Conservation (phyloP, 2,888 invertebrate genomes). For the Leuctra nigra region DNA sequence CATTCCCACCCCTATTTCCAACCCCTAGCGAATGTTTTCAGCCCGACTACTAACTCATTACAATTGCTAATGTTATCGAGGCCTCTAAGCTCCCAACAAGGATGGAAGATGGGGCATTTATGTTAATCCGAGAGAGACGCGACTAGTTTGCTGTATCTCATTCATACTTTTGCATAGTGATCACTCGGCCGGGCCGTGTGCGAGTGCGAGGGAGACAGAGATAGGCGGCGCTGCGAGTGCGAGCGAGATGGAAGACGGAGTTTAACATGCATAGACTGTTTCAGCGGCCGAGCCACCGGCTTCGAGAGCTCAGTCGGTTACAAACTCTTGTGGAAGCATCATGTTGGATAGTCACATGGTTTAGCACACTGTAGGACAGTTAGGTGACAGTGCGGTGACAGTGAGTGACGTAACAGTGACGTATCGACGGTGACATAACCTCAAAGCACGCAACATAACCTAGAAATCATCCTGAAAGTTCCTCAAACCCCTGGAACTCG, state of each 20-base stretch:
- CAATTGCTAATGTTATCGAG: constrained; percentile 28
- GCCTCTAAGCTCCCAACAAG: not conserved
- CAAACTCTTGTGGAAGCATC: not conserved
- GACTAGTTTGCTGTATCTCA: constrained; percentile 41
- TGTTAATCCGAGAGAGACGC: constrained; percentile 24
- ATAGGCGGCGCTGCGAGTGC: not conserved
- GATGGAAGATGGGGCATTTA: constrained; percentile 4
- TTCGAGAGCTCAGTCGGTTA: not conserved
- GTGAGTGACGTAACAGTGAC: too few species aligned
- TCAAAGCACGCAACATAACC: too few species aligned
- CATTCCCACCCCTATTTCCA: not conserved
- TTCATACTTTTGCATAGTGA: constrained; percentile 51
- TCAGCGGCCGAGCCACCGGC: not conserved
- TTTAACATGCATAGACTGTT: constrained; percentile 22
- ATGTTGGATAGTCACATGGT: not conserved
- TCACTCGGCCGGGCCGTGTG: constrained; percentile 19
- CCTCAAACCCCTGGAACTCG: too few species aligned
- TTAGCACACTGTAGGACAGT: too few species aligned
- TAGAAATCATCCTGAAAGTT: too few species aligned
- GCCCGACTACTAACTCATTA: constrained; percentile 27
- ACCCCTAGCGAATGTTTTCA: constrained; percentile 21
- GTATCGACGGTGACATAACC: too few species aligned
- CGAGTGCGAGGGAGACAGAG: constrained; percentile 17
- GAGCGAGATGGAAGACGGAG: constrained; percentile 8
- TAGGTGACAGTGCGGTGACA: too few species aligned